Evolutionary conservation across 1,140 invertebrate species (phyloP), one percentile per base, ranked within the genome.

Genomic region (Vanessa atalanta): DNA sequence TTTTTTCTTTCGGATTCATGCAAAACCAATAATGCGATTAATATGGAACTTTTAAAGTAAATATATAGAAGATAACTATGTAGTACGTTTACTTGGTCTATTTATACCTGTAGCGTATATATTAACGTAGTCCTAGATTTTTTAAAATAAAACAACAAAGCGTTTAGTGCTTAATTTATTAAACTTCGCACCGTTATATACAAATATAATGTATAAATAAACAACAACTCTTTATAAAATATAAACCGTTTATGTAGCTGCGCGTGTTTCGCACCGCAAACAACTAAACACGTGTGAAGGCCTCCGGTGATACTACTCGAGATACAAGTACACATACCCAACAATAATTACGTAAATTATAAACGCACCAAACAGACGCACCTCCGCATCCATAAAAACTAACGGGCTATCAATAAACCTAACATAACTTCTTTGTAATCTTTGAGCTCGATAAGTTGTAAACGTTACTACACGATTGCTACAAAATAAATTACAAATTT

Each of bases 171-270:
- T 86, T 87, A 83, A 84, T 91, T 88, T 92, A 87, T 89, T 92
- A 86, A 88, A 87, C 67, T 81, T 90, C 88, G 89, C 89, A 92
- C 90, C 85, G 80, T 91, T 92, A 92, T 92, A 90, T 92, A 92
- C 88, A 92, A 92, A 92, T 92, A 91, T 80, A 87, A 90, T 89
- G 90, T 92, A 92, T 92, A 91, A 89, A 90, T 90, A 92, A 92
- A 89, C 89, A 92, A 92, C 88, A 90, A 90, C 79, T 89, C 85
- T 87, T 88, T 92, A 92, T 83, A 92, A 92, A 92, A 92, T 90
- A 92, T 88, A 89, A 85, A 85, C 86, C 79, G 84, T 84, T 85
- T 82, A 80, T 83, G 87, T 80, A 82, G 75, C 79, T 79, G 77
- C 77, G 80, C 77, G 75, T 72, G 53, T 50, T 14, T 50, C 53